These are phyloP conservation scores for Dryocosmus kuriphilus DNA, from an alignment of 2,888 invertebrate species.

Conservation along the genomic window DNA sequence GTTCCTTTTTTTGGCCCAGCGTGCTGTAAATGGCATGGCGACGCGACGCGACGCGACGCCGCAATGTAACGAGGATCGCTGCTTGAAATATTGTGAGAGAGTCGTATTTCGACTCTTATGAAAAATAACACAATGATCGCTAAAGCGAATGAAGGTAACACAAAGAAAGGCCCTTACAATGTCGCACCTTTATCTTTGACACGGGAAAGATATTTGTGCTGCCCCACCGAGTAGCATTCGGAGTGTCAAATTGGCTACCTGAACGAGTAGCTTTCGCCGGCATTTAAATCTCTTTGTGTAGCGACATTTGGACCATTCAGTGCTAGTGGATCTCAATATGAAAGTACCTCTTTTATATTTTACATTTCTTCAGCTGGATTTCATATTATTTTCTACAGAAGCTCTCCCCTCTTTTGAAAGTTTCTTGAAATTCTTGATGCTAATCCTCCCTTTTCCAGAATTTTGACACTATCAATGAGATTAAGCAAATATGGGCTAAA, in stretches of 20 bases:
- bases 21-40: constrained; percentile 23
- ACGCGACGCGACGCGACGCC: constrained; percentile 19
- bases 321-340: constrained; percentile 27
- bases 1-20: constrained; percentile 28
- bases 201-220: constrained; percentile 35
- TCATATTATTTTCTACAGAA: background rate
- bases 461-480: constrained; percentile 3
- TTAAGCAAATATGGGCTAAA: constrained; percentile 1
- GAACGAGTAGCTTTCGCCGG: background rate
- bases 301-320: constrained; percentile 24
- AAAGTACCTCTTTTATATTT: constrained; percentile 27
- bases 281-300: constrained; percentile 37
- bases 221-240: constrained; percentile 25
- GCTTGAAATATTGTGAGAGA: constrained; percentile 40
- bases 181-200: constrained; percentile 39
- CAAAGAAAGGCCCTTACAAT: constrained; percentile 20
- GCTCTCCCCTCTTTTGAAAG: background rate
- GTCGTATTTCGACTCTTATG: constrained; percentile 35
- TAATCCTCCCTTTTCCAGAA: background rate
- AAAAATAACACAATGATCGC: constrained; percentile 35
- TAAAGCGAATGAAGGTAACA: constrained; percentile 25
- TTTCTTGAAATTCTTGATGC: constrained; percentile 4
- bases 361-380: constrained; percentile 13
- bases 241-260: constrained; percentile 39
- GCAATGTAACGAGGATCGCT: constrained; percentile 22